Conservation (phyloP, 2,888 invertebrate species). For the Argyra leucocephala region DNA sequence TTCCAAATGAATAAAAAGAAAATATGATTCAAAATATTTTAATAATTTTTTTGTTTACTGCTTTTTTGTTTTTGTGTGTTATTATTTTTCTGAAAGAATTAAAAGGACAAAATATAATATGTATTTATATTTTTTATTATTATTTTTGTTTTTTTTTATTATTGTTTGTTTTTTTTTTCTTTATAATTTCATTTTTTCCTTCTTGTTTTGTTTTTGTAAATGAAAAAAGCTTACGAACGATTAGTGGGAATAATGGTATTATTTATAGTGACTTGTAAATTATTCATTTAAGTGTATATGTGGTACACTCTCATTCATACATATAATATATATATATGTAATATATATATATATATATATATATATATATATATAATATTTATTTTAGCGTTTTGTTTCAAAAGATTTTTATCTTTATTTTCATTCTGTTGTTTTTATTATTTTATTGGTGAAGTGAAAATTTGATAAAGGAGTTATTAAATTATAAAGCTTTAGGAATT, state of each 20-base stretch:
- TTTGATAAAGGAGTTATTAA: neutral
- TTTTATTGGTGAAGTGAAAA: neutral
- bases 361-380: no score
- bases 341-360: no score
- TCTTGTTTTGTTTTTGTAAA: neutral
- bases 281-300: neutral
- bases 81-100: no score
- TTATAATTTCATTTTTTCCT: neutral
- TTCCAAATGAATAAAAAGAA: no score
- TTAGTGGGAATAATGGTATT: neutral
- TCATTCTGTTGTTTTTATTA: neutral
- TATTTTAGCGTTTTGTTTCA: neutral
- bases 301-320: neutral
- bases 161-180: neutral
- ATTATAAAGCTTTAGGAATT: neutral
- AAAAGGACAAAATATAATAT: no score
- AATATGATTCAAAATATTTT: no score
- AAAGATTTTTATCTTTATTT: neutral
- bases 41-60: no score
- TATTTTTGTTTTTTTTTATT: neutral
- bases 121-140: neutral
- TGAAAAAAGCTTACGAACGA: neutral
- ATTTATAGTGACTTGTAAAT: neutral
- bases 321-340: neutral
- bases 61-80: no score